Conservation (phyloP, 2,888 invertebrate genomes). For the Thymelicus lineola region DNA sequence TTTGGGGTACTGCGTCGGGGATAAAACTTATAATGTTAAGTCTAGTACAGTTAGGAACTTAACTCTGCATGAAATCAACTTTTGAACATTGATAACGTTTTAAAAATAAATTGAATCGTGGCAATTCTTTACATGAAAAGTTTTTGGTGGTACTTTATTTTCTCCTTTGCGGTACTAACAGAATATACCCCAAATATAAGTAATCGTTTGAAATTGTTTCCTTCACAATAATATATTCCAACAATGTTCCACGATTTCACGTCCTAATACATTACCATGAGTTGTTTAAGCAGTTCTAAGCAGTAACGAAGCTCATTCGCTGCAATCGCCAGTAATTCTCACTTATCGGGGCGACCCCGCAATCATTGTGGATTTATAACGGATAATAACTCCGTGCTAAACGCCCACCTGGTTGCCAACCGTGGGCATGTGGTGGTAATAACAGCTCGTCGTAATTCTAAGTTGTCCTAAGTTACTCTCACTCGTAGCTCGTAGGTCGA, state of each 20-base stretch:
- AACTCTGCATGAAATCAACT: too few relatives aligned
- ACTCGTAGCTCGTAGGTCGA: conserved; percentile 3
- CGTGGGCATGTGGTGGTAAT: conserved; percentile 29
- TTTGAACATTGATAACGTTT: too few relatives aligned
- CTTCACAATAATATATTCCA: neutral
- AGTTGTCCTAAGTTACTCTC: neutral
- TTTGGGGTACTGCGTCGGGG: too few relatives aligned
- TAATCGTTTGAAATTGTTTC: too few relatives aligned
- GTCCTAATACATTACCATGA: conserved; percentile 13
- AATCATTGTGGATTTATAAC: conserved; percentile 74
- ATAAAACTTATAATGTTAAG: too few relatives aligned
- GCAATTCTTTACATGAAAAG: too few relatives aligned
- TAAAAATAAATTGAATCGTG: too few relatives aligned
- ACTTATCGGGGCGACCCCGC: conserved; percentile 58
- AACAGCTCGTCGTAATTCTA: conserved; percentile 29
- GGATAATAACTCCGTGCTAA: conserved; percentile 62
- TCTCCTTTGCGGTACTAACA: too few relatives aligned
- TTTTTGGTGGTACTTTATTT: too few relatives aligned
- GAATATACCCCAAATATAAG: too few relatives aligned
- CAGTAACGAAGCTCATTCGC: conserved; percentile 65
- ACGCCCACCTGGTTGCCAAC: conserved; percentile 41
- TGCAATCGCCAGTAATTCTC: conserved; percentile 63
- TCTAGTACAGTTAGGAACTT: too few relatives aligned
- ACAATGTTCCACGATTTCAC: neutral
- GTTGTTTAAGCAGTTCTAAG: conserved; percentile 16